Conservation (phyloP, 2,113 vertebrate genomes). For the Dicentrarchus labrax region DNA sequence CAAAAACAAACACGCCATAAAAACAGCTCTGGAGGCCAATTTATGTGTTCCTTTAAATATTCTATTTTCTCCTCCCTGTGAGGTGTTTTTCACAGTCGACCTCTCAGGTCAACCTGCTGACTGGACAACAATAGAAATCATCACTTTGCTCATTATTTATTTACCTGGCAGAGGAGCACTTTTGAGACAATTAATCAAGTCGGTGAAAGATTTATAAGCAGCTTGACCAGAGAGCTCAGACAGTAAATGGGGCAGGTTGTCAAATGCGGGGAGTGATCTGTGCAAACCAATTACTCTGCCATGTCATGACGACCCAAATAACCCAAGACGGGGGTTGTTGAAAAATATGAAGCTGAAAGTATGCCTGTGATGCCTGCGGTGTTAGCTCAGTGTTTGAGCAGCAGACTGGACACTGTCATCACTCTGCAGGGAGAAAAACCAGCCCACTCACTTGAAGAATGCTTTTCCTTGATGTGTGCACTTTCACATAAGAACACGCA, state of each 20-base stretch:
- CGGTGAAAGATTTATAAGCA: conserved; percentile 82
- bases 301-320: conserved; percentile 78
- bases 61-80: conserved; percentile 31
- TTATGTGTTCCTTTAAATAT: conserved; percentile 60
- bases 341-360: conserved; percentile 70
- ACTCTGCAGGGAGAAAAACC: conserved; percentile 30
- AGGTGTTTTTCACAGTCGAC: conserved; percentile 62
- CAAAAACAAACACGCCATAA: conserved; percentile 22
- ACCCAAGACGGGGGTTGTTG: conserved; percentile 52
- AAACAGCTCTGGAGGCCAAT: conserved; percentile 43
- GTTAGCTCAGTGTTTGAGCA: conserved; percentile 40
- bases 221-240: conserved; percentile 75
- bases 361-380: conserved; percentile 48
- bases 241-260: conserved; percentile 78
- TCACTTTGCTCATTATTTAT: conserved; percentile 82
- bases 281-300: conserved; percentile 79
- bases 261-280: conserved; percentile 76
- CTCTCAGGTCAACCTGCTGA: conserved; percentile 71
- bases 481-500: conserved; percentile 4
- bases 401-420: conserved; percentile 56
- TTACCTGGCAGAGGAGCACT: conserved; percentile 78
- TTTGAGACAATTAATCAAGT: conserved; percentile 83
- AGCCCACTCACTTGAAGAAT: conserved; percentile 32
- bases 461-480: conserved; percentile 17
- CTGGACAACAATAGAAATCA: conserved; percentile 80